Percentiles rank a stretch among this genome's conserved stretches.
Evolutionary conservation across 2,113 vertebrate species (phyloP).

Genomic region (Machaerirhynchus nigripectus): DNA sequence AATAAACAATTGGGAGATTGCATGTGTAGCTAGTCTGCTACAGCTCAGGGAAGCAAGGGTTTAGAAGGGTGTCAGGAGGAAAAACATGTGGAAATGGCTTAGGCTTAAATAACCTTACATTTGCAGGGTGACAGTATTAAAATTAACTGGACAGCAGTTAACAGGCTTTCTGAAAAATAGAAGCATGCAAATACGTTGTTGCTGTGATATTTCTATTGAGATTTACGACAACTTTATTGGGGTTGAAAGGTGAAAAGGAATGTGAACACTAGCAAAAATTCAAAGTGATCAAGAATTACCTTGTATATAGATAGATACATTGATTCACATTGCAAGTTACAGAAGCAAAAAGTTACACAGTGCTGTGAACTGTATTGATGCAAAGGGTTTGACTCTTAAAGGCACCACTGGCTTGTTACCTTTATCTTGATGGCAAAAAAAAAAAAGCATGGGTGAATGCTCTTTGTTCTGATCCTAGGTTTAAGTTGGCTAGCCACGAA

Average conservation of each 20-base stretch:
- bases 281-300: not conserved
- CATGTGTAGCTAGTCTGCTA: not conserved
- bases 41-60: not conserved
- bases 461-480: not conserved
- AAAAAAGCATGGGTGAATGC: not conserved
- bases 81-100: not conserved
- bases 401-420: not conserved
- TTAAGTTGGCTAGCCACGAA: not conserved
- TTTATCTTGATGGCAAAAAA: not conserved
- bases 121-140: not conserved
- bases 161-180: not conserved
- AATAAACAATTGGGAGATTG: not conserved
- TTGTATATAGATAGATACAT: not conserved
- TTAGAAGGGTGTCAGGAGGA: not conserved
- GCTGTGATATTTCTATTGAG: not conserved
- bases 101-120: not conserved
- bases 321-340: not conserved
- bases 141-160: not conserved
- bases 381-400: not conserved
- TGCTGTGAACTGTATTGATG: not conserved
- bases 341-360: not conserved
- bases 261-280: not conserved
- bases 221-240: not conserved
- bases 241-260: not conserved
- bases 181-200: not conserved